Percentiles rank a stretch among this genome's conserved stretches.
These are phyloP conservation scores for Spilarctia lutea DNA, from an alignment of 2,888 invertebrate genomes.

Conservation along the genomic window DNA sequence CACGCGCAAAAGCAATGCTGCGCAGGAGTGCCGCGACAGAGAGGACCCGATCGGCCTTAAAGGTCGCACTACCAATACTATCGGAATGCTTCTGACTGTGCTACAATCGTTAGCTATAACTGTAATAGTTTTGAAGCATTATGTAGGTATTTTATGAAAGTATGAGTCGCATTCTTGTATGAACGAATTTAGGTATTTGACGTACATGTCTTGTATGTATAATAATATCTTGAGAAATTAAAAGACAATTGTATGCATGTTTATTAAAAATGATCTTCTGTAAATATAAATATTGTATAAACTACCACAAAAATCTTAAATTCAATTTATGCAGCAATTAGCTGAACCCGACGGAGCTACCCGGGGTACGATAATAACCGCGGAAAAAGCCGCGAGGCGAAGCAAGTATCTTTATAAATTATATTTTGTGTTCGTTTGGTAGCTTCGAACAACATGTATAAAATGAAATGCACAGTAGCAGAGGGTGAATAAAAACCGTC, in stretches of 20 bases:
- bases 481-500: conserved; percentile 31
- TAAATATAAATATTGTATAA: too few species aligned
- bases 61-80: conserved; percentile 60
- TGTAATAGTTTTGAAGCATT: neutral
- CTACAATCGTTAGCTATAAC: conserved; percentile 8
- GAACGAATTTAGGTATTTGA: neutral
- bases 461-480: conserved; percentile 17
- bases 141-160: neutral
- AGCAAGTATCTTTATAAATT: too few species aligned
- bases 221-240: too few species aligned
- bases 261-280: too few species aligned
- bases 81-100: conserved; percentile 53
- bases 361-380: too few species aligned
- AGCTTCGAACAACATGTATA: neutral
- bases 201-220: neutral
- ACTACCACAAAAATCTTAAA: too few species aligned
- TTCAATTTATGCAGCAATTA: too few species aligned
- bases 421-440: too few species aligned
- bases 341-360: too few species aligned
- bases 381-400: too few species aligned
- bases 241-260: too few species aligned
- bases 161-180: conserved; percentile 4
- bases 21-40: conserved; percentile 60
- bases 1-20: conserved; percentile 40
- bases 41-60: conserved; percentile 67